Evolutionary conservation across 2,888 invertebrate species (phyloP).

Genomic region (Oligia fasciuncula): DNA sequence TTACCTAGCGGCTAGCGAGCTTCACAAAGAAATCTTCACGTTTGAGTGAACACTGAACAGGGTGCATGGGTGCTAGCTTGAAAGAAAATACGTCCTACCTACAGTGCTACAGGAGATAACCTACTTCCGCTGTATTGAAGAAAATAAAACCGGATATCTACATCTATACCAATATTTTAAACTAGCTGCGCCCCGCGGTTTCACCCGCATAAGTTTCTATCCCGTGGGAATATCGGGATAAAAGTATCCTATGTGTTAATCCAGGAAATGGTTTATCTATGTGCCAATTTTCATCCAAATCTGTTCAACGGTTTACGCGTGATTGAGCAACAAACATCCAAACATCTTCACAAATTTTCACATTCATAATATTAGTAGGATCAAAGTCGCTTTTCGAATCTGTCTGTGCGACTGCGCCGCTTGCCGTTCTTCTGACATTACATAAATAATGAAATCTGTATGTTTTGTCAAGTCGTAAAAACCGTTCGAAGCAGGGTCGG

Average conservation of each 20-base stretch:
- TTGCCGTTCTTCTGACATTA: background rate
- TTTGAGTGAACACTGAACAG: constrained; percentile 34
- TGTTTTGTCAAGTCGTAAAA: background rate
- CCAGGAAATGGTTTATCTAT: too few relatives aligned
- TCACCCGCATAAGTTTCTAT: too few relatives aligned
- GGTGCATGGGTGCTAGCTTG: constrained; percentile 20
- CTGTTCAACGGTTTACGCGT: too few relatives aligned
- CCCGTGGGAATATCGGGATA: too few relatives aligned
- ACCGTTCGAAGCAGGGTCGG: too few relatives aligned
- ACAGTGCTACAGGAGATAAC: constrained; percentile 4
- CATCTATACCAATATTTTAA: background rate
- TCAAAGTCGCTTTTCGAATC: background rate
- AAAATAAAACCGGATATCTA: constrained; percentile 1
- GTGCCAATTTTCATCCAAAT: too few relatives aligned
- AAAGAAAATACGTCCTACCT: constrained; percentile 24
- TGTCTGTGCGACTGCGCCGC: background rate
- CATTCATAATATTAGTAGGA: too few relatives aligned
- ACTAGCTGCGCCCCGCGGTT: too few relatives aligned
- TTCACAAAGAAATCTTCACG: constrained; percentile 23
- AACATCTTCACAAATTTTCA: too few relatives aligned
- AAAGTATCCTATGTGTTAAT: too few relatives aligned
- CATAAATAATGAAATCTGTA: background rate
- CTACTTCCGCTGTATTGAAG: background rate
- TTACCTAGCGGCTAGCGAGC: constrained; percentile 17
- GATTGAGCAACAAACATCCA: too few relatives aligned